phyloP scores from a whole-genome alignment of 2,888 invertebrate genomes.

The Cyclophora punctaria region DNA sequence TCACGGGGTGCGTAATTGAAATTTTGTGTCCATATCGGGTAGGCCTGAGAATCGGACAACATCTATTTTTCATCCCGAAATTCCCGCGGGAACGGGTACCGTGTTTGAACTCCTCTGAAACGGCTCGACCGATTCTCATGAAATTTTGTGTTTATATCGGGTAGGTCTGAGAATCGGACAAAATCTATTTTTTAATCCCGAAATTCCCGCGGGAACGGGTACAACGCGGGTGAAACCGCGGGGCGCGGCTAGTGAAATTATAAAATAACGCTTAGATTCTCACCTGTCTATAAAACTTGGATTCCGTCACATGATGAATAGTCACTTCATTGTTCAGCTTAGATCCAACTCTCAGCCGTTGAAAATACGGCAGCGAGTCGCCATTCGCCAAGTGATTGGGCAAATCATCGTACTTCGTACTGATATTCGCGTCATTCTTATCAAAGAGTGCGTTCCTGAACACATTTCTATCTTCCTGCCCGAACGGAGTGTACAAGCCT shows the following conservation, averaged over 20 bases:
- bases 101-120: not conserved
- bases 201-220: not conserved
- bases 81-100: too few relatives aligned
- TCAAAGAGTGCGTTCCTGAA: slow-evolving; percentile 59
- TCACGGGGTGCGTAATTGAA: too few relatives aligned
- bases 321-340: slow-evolving; percentile 64
- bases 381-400: slow-evolving; percentile 39
- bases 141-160: too few relatives aligned
- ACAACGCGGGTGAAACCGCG: too few relatives aligned
- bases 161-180: too few relatives aligned
- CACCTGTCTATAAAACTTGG: slow-evolving; percentile 64
- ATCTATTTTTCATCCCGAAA: too few relatives aligned
- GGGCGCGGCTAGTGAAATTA: too few relatives aligned
- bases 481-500: slow-evolving; percentile 21
- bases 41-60: too few relatives aligned
- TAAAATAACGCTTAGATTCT: slow-evolving; percentile 6
- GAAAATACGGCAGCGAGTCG: slow-evolving; percentile 62
- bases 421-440: slow-evolving; percentile 29
- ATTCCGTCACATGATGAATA: slow-evolving; percentile 63
- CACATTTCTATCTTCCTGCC: slow-evolving; percentile 54
- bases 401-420: slow-evolving; percentile 28
- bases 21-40: too few relatives aligned
- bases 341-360: slow-evolving; percentile 55
- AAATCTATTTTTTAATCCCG: not conserved
- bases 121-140: not conserved